Evolutionary conservation across 2,113 vertebrate genomes (phyloP).

Genomic region (Eidolon helvum): DNA sequence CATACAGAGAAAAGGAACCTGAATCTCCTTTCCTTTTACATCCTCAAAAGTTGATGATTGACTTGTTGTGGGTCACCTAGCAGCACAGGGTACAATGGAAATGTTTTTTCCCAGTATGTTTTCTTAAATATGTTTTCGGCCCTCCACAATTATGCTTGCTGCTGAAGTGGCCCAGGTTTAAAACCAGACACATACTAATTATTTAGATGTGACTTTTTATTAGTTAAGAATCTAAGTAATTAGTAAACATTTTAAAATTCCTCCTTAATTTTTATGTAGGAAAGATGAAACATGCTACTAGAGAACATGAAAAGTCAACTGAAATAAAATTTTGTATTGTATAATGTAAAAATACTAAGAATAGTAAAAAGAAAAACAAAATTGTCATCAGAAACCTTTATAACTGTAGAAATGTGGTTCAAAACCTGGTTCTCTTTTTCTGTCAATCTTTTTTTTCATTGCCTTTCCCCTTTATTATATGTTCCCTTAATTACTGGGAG

Average conservation of each 20-base stretch:
- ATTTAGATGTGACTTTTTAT: slow-evolving; percentile 41
- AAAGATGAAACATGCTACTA: slow-evolving; percentile 26
- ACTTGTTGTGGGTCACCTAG: slow-evolving; percentile 25
- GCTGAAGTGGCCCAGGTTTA: slow-evolving; percentile 50
- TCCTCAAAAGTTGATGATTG: slow-evolving; percentile 1
- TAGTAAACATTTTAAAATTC: slow-evolving; percentile 53
- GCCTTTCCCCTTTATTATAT: slow-evolving; percentile 38
- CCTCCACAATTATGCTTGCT: slow-evolving; percentile 7
- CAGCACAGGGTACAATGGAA: not conserved
- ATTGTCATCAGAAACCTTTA: slow-evolving; percentile 6
- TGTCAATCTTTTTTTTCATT: slow-evolving; percentile 50
- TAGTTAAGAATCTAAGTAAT: slow-evolving; percentile 46
- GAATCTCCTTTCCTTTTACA: slow-evolving; percentile 32
- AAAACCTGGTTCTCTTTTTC: slow-evolving; percentile 17
- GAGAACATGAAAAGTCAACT: slow-evolving; percentile 23
- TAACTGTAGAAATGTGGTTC: slow-evolving; percentile 43
- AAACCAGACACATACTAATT: slow-evolving; percentile 28
- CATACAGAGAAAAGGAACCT: slow-evolving; percentile 19
- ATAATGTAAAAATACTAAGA: slow-evolving; percentile 40
- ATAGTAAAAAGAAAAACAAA: slow-evolving; percentile 21
- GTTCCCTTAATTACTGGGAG: slow-evolving; percentile 36
- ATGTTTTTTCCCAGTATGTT: slow-evolving; percentile 24
- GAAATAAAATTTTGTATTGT: slow-evolving; percentile 20
- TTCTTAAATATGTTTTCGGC: slow-evolving; percentile 18
- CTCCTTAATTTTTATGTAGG: slow-evolving; percentile 27